phyloP scores from a whole-genome alignment of 1,140 invertebrate species.

The Antheraea mylitta region DNA sequence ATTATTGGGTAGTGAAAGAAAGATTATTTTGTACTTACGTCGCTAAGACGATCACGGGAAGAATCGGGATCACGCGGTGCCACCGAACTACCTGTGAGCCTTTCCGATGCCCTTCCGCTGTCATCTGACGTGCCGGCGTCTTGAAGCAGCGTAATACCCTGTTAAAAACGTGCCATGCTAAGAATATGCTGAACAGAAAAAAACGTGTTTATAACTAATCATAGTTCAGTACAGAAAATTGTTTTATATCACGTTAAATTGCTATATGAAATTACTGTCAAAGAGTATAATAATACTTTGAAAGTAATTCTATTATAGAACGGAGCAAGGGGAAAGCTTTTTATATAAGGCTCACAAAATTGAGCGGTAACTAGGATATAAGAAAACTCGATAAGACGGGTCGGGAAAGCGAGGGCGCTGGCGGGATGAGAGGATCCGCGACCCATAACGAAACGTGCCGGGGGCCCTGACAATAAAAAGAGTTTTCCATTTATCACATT shows the following conservation, averaged over 20 bases:
- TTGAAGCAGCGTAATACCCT: constrained; percentile 83
- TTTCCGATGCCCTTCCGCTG: constrained; percentile 87
- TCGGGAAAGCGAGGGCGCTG: constrained; percentile 41
- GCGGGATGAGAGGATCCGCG: constrained; percentile 38
- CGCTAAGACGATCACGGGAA: constrained; percentile 88
- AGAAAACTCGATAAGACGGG: constrained; percentile 67
- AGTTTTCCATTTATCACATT: constrained; percentile 77
- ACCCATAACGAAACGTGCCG: constrained; percentile 60
- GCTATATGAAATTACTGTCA: constrained; percentile 20
- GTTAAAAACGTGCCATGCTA: constrained; percentile 15
- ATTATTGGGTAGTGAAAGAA: not conserved
- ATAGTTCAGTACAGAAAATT: not conserved
- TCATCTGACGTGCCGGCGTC: constrained; percentile 89
- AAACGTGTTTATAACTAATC: not conserved
- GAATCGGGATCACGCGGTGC: constrained; percentile 86
- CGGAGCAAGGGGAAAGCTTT: constrained; percentile 40
- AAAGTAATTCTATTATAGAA: constrained; percentile 47
- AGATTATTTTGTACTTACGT: constrained; percentile 81
- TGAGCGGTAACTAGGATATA: constrained; percentile 68
- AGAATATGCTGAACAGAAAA: not conserved
- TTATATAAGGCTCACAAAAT: constrained; percentile 57
- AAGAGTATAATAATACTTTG: constrained; percentile 33
- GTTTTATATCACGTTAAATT: not conserved
- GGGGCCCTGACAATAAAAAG: constrained; percentile 68
- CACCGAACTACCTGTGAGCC: constrained; percentile 86